Evolutionary conservation across 2,113 vertebrate genomes (phyloP).

Genomic region (Lophotis ruficrista): DNA sequence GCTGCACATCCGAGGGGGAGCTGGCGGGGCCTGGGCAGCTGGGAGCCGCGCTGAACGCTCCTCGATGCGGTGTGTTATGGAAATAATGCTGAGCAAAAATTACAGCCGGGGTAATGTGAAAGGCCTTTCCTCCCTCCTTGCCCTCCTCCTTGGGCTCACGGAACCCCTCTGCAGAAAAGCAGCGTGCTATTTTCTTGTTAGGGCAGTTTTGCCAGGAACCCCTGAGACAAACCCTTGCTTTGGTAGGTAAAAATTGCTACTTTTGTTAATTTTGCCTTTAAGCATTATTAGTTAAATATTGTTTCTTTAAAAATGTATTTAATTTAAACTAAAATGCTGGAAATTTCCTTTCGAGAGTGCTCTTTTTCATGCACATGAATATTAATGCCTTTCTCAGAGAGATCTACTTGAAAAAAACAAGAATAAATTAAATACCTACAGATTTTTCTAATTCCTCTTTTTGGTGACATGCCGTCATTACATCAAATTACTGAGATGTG

Average conservation of each 20-base stretch:
- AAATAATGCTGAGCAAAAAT: background rate
- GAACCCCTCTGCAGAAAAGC: background rate
- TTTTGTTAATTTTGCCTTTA: constrained; percentile 44
- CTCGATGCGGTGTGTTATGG: fast-evolving
- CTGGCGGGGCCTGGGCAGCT: background rate
- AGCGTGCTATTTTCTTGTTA: background rate
- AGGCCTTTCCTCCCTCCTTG: background rate
- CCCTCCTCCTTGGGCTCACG: background rate
- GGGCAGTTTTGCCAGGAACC: constrained; percentile 2
- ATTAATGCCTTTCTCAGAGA: constrained; percentile 82
- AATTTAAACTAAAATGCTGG: constrained; percentile 79
- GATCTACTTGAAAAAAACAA: constrained; percentile 80
- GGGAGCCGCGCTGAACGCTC: fast-evolving
- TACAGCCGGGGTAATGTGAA: background rate
- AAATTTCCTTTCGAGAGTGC: constrained; percentile 79
- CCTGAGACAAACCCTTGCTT: background rate
- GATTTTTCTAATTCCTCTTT: constrained; percentile 89
- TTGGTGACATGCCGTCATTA: constrained; percentile 89
- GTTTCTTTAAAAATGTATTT: constrained; percentile 78
- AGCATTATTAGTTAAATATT: constrained; percentile 75
- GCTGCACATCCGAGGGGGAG: background rate
- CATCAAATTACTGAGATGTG: constrained; percentile 94
- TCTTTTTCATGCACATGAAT: constrained; percentile 77
- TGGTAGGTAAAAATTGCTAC: background rate
- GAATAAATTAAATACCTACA: constrained; percentile 89